Evolutionary conservation across 2,113 vertebrate genomes (phyloP), one percentile per base, ranked within the genome.

Genomic region (Pseudorasbora parva): DNA sequence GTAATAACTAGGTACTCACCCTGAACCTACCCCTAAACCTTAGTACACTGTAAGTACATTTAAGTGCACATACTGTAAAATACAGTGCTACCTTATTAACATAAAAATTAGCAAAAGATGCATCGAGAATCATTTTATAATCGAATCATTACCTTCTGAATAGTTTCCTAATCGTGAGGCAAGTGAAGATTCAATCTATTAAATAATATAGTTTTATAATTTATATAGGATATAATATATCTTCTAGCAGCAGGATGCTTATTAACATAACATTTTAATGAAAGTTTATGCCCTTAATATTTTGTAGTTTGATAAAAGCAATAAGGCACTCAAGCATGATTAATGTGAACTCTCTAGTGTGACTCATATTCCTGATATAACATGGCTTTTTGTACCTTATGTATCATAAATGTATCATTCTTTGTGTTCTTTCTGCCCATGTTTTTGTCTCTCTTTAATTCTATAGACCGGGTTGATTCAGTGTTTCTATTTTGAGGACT

Each of bases 401-500:
- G 9, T n/a, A n/a, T 21, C 72, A 6, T 74, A 51, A 73, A 30
- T 74, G 45, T 9, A 21, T 49, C 25, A 23, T n/a, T 47, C 54
- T 45, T 14, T 54, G 8, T 68, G 30, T n/a, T 68, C 19, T n/a
- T 21, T 54, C n/a, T 57, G 19, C 47, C 30, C 43, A 47, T 79
- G 2, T 81, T 23, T 77, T 6, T 77, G 33, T 51, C 25, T 77
- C 37, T 56, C 33, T 64, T 19, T 84, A 19, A 25, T 45, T 72
- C 1, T 0, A 80, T 88, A 99, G 98, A 94, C 93, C 82, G 97
- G 98, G 25, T 80, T 94, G 54, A 95, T 99, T 85, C 90, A 86
- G 77, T 97, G 96, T 91, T 97, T 99, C 89, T 94, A 95, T 90
- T 93, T 98, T 81, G 97, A 99, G 93, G 97, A 99, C 84, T 98